Conservation (phyloP, 2,113 vertebrate genomes). For the Passer montanus region DNA sequence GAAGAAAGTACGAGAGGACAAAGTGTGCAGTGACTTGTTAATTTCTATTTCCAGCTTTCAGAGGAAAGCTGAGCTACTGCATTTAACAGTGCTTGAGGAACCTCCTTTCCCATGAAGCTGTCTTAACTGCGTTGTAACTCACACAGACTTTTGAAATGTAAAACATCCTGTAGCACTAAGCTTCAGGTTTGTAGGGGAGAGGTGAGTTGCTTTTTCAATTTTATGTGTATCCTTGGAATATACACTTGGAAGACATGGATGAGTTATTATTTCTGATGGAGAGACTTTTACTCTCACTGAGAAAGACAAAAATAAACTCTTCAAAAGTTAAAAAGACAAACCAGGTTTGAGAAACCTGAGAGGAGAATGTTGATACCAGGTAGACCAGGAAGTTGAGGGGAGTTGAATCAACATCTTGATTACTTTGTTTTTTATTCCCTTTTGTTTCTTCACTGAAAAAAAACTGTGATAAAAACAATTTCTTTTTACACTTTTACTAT, state of each 20-base stretch:
- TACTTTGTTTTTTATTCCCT: rapidly evolving
- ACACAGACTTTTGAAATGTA: background rate
- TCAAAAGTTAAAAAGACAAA: background rate
- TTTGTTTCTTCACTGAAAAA: background rate
- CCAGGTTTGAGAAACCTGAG: background rate
- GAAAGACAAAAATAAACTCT: background rate
- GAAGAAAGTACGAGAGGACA: background rate
- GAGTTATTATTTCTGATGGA: background rate
- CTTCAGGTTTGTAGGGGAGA: conserved; percentile 24
- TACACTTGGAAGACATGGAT: background rate
- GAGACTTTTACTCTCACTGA: background rate
- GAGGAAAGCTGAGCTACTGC: background rate
- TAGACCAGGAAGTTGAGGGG: background rate
- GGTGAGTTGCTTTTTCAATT: background rate
- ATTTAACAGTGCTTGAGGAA: background rate
- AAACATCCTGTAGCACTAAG: background rate
- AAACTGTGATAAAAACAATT: background rate
- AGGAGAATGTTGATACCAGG: background rate
- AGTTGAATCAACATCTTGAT: rapidly evolving
- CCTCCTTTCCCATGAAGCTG: background rate
- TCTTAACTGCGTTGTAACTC: conserved; percentile 9
- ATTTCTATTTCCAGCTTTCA: background rate
- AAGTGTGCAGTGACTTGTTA: background rate
- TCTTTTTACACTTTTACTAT: background rate
- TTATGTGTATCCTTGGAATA: background rate